Percentiles rank a stretch among this genome's conserved stretches.
phyloP scores from a whole-genome alignment of 1,140 invertebrate genomes.

The Ceratina calcarata region DNA sequence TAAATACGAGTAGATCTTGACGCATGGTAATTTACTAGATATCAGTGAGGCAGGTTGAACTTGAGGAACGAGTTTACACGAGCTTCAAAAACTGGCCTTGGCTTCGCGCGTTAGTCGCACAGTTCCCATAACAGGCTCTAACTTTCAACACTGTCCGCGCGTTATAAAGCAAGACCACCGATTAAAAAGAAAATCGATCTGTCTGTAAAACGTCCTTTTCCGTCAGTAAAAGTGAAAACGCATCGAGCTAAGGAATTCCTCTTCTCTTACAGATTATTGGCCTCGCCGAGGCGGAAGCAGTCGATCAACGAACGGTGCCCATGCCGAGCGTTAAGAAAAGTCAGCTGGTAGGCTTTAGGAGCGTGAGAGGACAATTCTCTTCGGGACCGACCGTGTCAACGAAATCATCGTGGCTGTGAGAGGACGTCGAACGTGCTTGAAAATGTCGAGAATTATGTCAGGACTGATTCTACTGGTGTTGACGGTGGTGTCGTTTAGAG shows the following conservation, averaged over 20 bases:
- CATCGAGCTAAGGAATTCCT: slow-evolving; percentile 30
- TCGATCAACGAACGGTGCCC: slow-evolving; percentile 49
- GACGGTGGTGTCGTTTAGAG: slow-evolving; percentile 58
- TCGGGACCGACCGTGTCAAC: neutral
- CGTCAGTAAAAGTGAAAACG: neutral
- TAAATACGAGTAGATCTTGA: neutral
- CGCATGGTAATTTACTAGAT: slow-evolving; percentile 21
- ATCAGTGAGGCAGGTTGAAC: neutral
- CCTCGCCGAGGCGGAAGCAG: slow-evolving; percentile 38
- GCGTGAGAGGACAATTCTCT: slow-evolving; percentile 45
- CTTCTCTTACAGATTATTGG: slow-evolving; percentile 46
- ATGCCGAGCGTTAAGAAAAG: slow-evolving; percentile 53
- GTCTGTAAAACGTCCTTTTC: neutral
- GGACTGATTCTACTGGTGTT: slow-evolving; percentile 61
- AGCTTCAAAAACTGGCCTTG: slow-evolving; percentile 24
- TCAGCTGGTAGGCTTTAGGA: slow-evolving; percentile 44
- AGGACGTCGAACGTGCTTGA: slow-evolving; percentile 32
- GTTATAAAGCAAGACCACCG: neutral
- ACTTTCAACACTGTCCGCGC: neutral
- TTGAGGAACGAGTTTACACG: slow-evolving; percentile 19
- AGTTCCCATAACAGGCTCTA: neutral
- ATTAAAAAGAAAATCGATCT: neutral
- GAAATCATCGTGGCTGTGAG: slow-evolving; percentile 7
- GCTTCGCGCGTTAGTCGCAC: slow-evolving; percentile 2
- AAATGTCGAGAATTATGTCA: slow-evolving; percentile 48